Base-by-base conservation (phyloP, 2,888 invertebrate genomes). In the Heliconius hortense region DNA sequence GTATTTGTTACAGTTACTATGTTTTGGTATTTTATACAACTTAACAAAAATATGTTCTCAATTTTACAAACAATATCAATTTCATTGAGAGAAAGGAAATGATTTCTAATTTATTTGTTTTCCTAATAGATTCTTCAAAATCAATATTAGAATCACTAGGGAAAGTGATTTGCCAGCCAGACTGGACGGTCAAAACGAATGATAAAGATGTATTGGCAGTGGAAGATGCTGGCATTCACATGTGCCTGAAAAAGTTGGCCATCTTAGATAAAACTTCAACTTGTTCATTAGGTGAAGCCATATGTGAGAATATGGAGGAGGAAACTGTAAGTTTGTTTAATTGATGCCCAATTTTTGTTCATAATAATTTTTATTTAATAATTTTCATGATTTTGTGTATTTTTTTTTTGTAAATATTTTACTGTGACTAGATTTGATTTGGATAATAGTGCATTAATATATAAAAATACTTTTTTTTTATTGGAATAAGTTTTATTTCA, bases 151-250 rank as follows among this genome's bases (percentile, higher is more conserved):
- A 87, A 66, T 84, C 89, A 0, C 80, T 94, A 62, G 89, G 91
- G 0, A 83, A 86, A 73, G 90, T 86, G 2, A 91, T 94, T 63
- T 91, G 93, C 82, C 84, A 86, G 11, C 79, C 89, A 0, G 93
- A 95, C 59, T 96, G 96, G 95, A 93, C 85, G n/a, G 89, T 96
- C 10, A 89, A 87, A 62, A 87, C 89, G 26, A 92, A 94, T 31
- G 91, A 90, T 15, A 88, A 89, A 68, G 90, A 94, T 28, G 81
- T 91, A 11, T 81, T 90, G 15, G 96, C 96, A 0, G 94, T 97
- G 21, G 97, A 97, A 89, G 96, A 97, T 83, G 92, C 96, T 0
- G 97, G 97, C 15, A 91, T 97, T 76, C 97, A 97, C 88, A 95
- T 96, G 94, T 95, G 95, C 77, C 87, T 97, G 53, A 98, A 97